Percentiles rank a stretch among this genome's conserved stretches.
phyloP scores from a whole-genome alignment of 2,797 vertebrate species.

The Urosaurus nigricauda region DNA sequence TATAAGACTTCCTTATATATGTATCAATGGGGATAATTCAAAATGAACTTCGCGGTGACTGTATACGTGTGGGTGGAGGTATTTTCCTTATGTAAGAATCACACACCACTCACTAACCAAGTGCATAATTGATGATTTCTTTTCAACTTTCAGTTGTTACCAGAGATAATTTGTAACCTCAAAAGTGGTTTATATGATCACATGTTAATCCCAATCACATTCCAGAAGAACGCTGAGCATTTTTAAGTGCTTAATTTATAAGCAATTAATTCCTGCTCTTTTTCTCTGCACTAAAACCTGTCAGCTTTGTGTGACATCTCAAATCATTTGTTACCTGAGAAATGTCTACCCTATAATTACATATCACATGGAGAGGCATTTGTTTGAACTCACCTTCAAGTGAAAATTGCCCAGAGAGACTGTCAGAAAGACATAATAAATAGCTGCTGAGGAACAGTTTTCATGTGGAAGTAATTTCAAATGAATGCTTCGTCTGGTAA shows the following conservation, averaged over 20 bases:
- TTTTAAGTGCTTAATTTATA: constrained; percentile 22
- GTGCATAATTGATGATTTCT: constrained; percentile 16
- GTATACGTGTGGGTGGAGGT: background rate
- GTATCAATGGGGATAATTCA: background rate
- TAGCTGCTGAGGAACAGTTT: constrained; percentile 14
- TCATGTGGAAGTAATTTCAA: constrained; percentile 20
- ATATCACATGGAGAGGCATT: constrained; percentile 43
- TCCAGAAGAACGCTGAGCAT: constrained; percentile 17
- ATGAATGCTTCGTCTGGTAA: background rate
- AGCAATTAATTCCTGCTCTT: constrained; percentile 28
- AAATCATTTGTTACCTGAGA: constrained; percentile 37
- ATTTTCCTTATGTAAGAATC: background rate
- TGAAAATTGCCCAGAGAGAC: constrained; percentile 35
- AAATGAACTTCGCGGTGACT: background rate
- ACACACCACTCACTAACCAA: constrained; percentile 7
- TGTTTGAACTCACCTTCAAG: constrained; percentile 45
- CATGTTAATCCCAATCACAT: constrained; percentile 14
- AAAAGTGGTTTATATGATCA: background rate
- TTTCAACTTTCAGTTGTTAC: constrained; percentile 26
- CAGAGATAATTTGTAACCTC: background rate
- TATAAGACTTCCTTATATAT: background rate
- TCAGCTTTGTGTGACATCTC: constrained; percentile 22
- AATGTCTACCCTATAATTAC: constrained; percentile 39
- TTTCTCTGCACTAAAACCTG: background rate
- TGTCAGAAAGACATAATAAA: constrained; percentile 33